phyloP scores from a whole-genome alignment of 2,888 invertebrate genomes.

The Tetranychus piercei region DNA sequence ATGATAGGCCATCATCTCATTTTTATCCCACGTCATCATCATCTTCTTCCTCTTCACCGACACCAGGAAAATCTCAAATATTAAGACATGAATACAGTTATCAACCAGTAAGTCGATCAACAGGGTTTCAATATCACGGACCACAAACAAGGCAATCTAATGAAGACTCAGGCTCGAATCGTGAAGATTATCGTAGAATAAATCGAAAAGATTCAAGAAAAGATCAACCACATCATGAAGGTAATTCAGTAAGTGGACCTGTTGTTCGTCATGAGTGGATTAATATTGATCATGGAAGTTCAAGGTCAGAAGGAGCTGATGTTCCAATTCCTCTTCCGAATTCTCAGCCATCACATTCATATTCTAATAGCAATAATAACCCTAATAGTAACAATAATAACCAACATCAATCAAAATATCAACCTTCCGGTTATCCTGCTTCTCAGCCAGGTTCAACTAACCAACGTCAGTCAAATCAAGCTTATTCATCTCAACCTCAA shows the following conservation, averaged over 20 bases:
- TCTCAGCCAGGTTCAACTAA: not conserved
- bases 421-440: not conserved
- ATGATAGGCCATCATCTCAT: not conserved
- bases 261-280: not conserved
- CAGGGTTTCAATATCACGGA: not conserved
- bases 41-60: not conserved
- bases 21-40: conserved; percentile 1
- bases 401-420: not conserved
- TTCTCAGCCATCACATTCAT: not conserved
- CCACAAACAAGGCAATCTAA: not conserved
- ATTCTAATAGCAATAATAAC: not conserved
- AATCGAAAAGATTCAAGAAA: not conserved
- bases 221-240: not conserved
- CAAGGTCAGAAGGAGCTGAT: not conserved
- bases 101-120: not conserved
- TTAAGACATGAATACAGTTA: not conserved
- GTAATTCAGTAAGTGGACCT: not conserved
- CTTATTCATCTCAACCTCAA: not conserved
- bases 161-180: not conserved
- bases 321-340: not conserved
- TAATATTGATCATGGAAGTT: not conserved
- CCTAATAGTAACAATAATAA: not conserved
- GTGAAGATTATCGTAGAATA: not conserved
- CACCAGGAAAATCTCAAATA: not conserved
- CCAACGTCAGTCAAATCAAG: not conserved